Percentiles rank a stretch among this genome's conserved stretches.
phyloP scores from a whole-genome alignment of 2,888 invertebrate genomes.

The Ichneumon xanthorius region DNA sequence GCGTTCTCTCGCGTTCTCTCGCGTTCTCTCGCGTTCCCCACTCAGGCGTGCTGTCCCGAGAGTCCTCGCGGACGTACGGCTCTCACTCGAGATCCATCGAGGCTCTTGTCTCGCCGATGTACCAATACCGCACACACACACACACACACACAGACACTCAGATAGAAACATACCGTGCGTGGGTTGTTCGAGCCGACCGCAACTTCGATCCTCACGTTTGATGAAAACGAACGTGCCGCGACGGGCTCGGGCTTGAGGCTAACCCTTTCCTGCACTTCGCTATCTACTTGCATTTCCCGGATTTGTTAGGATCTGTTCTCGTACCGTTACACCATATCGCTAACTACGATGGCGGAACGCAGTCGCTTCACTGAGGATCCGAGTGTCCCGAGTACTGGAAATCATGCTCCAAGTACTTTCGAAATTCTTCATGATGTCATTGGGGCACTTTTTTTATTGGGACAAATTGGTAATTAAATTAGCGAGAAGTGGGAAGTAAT shows the following conservation, averaged over 20 bases:
- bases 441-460: no score
- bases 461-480: no score
- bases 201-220: conserved; percentile 57
- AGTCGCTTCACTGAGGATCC: neutral
- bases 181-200: conserved; percentile 46
- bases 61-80: conserved; percentile 42
- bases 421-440: no score
- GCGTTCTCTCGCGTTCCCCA: conserved; percentile 44
- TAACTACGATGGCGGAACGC: neutral
- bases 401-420: neutral
- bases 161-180: conserved; percentile 38
- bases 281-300: conserved; percentile 23
- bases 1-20: conserved; percentile 48
- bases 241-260: conserved; percentile 29
- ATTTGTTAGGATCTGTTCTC: conserved; percentile 7
- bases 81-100: conserved; percentile 65
- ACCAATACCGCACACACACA: neutral
- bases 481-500: no score
- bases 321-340: neutral
- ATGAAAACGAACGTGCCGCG: conserved; percentile 47
- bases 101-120: conserved; percentile 48
- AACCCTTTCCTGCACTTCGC: conserved; percentile 21
- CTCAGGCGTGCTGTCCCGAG: conserved; percentile 53
- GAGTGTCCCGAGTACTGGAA: conserved; percentile 9
- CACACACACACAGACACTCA: neutral